phyloP scores from a whole-genome alignment of 2,113 vertebrate genomes.

The Paramisgurnus dabryanus region DNA sequence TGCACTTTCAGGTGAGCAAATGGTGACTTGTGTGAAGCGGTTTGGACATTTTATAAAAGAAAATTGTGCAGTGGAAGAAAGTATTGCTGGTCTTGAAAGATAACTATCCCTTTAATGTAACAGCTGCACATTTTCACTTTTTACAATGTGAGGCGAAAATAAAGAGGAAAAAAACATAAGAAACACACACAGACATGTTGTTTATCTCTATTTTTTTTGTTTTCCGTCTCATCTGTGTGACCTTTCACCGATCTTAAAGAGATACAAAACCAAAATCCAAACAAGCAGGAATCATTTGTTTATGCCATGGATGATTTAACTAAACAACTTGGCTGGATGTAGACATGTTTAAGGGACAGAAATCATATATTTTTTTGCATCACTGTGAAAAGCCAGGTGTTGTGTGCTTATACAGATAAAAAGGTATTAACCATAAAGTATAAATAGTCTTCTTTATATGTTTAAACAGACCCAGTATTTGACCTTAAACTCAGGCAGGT shows the following conservation, averaged over 20 bases:
- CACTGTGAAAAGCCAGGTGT: neutral
- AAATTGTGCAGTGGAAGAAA: no score
- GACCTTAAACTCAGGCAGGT: neutral
- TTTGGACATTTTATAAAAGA: no score
- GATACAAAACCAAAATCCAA: slow-evolving; percentile 1
- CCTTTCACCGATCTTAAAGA: neutral
- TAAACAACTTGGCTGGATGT: slow-evolving; percentile 18
- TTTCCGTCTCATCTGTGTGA: neutral
- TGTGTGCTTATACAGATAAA: neutral
- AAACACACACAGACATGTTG: neutral
- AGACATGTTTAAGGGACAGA: neutral
- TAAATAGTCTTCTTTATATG: slow-evolving; percentile 14
- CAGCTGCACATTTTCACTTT: no score
- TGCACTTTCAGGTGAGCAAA: no score
- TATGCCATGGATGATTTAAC: slow-evolving; percentile 28
- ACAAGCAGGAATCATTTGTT: slow-evolving; percentile 25
- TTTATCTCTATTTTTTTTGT: neutral
- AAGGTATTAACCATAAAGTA: neutral
- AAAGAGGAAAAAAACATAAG: neutral
- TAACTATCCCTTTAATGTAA: no score
- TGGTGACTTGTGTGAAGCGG: no score
- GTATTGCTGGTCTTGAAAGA: no score
- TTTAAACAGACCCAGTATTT: neutral
- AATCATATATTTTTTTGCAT: neutral
- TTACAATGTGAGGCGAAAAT: neutral